Evolutionary conservation across 2,113 vertebrate species (phyloP), one percentile per base, ranked within the genome.

Genomic region (Brachypodius melanocephalos): DNA sequence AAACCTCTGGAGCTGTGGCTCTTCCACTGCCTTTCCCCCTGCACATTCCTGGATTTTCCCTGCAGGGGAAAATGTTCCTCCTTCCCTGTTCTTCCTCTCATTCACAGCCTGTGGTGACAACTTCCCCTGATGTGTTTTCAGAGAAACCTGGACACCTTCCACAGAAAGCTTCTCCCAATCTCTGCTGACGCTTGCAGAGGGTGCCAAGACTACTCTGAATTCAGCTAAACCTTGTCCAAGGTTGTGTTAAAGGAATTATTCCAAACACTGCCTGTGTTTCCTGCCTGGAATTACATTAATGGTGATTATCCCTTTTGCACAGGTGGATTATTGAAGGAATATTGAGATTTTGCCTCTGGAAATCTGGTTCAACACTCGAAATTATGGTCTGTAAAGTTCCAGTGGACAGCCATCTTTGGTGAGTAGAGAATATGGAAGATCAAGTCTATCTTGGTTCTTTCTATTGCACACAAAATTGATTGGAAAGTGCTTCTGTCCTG

Each of bases 401-500:
- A 79, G 18, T 6, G 31, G 40, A 21, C 57, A 61, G 29, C 9
- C 2, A 21, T 2, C 15, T 61, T 65, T 14, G 16, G 10, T 46
- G 31, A 61, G 8, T 25, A 20, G 55, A 61, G 49, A 86, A 17
- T 7, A 42, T 21, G 20, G 1, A 5, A 34, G 9, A 57, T 31
- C 7, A 65, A 28, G 57, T 43, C 29, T 21, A 0, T 28, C 42
- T 34, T 57, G 1, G 2, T 32, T 85, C 21, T 63, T 74, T 38
- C n/a, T 59, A 0, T 15, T 75, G 24, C 34, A 9, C 24, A n/a
- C 4, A 21, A 18, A 42, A 10, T 3, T 34, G 31, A 17, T 26
- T 26, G 10, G 34, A 34, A 82, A 43, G 48, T 14, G 8, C 9
- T 79, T 32, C 26, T 14, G 32, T 42, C 51, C 26, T 25, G 4